Percentiles rank a stretch among this genome's conserved stretches.
These are phyloP conservation scores for Butorides virescens DNA, from an alignment of 2,113 vertebrate genomes.

Conservation along the genomic window DNA sequence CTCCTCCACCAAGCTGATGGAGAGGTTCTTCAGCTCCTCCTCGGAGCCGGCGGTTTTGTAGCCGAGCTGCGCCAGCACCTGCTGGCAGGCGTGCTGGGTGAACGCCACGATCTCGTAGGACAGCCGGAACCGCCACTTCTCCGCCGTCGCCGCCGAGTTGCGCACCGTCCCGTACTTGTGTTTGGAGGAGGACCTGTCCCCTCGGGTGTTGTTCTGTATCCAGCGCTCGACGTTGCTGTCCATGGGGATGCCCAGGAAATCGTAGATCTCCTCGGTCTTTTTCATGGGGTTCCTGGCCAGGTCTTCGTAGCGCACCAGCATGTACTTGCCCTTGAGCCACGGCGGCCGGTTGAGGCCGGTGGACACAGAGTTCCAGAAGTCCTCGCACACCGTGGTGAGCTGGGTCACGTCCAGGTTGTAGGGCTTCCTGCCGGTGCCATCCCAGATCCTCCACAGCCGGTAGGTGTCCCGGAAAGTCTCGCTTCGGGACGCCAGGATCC, in stretches of 20 bases:
- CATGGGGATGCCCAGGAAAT: constrained; percentile 89
- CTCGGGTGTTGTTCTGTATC: constrained; percentile 94
- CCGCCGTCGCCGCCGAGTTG: constrained; percentile 91
- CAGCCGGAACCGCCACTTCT: constrained; percentile 95
- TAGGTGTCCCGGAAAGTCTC: constrained; percentile 96
- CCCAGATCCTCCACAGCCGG: constrained; percentile 95
- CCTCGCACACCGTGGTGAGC: constrained; percentile 92
- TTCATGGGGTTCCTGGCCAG: constrained; percentile 90
- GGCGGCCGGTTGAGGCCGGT: constrained; percentile 86
- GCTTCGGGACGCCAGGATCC: constrained; percentile 91
- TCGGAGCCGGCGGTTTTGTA: constrained; percentile 86
- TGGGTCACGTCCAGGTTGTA: constrained; percentile 92
- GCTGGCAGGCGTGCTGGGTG: constrained; percentile 89
- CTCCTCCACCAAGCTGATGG: constrained; percentile 90
- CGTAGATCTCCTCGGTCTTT: constrained; percentile 94
- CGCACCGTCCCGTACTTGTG: constrained; percentile 94
- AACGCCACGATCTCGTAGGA: constrained; percentile 94
- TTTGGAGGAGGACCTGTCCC: constrained; percentile 88
- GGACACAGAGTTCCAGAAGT: constrained; percentile 91
- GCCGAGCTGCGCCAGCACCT: constrained; percentile 88
- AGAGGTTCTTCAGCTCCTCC: constrained; percentile 92
- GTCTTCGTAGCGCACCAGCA: constrained; percentile 96
- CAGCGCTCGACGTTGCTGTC: constrained; percentile 90
- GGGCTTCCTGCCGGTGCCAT: constrained; percentile 89
- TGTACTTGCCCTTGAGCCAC: constrained; percentile 96